These are phyloP conservation scores for Microcebus lehilahytsara DNA, from an alignment of 2,113 vertebrate species.

Conservation along the genomic window DNA sequence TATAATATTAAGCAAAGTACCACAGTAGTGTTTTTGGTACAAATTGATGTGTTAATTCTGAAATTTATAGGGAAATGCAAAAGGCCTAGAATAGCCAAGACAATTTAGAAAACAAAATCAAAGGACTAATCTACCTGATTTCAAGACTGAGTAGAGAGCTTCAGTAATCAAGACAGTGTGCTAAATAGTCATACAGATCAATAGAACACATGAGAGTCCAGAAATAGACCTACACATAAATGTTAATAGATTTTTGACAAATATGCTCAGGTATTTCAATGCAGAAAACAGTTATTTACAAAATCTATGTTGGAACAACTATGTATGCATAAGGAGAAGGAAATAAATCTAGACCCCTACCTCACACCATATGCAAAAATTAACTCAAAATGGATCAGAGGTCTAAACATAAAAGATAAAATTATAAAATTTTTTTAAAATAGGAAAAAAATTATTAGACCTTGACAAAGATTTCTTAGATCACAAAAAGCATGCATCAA, in stretches of 20 bases:
- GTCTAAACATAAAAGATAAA: not conserved
- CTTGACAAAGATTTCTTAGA: not conserved
- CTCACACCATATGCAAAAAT: not conserved
- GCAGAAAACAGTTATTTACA: not conserved
- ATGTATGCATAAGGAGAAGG: not conserved
- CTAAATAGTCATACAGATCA: not conserved
- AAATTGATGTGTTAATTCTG: conserved; percentile 27
- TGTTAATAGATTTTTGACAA: not conserved
- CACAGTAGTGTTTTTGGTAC: not conserved
- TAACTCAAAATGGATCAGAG: conserved; percentile 10
- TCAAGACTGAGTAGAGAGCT: not conserved
- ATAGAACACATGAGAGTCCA: not conserved
- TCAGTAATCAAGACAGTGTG: not conserved
- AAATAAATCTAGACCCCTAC: not conserved
- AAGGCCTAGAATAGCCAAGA: not conserved
- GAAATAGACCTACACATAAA: not conserved
- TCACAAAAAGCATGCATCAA: not conserved
- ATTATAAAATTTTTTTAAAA: not conserved
- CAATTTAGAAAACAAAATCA: not conserved
- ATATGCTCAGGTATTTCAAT: not conserved
- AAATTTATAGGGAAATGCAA: not conserved
- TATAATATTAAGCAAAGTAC: not conserved
- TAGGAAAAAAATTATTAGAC: not conserved
- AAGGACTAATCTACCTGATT: not conserved
- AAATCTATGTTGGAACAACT: not conserved